Base-by-base conservation (phyloP, 2,113 vertebrate genomes). In the Cyprinodon tularosa region DNA sequence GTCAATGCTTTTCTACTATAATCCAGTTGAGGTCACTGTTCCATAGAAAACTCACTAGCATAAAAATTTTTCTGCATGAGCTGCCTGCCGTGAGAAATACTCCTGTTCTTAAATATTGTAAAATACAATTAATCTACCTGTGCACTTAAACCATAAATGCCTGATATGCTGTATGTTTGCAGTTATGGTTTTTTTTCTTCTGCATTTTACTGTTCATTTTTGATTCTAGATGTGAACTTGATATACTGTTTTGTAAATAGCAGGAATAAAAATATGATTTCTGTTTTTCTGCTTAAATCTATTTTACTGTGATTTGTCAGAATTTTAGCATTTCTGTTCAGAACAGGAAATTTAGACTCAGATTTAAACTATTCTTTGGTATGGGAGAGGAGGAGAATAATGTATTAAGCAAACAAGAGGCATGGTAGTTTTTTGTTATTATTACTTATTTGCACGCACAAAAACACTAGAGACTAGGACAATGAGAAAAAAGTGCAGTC, bases 101-200 rank as follows among this genome's bases (percentile, higher is more conserved):
- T 78, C 77, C 67, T 80, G 29, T 67, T 74, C 77, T 63, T 45
- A 8, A 63, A 59, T 59, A 77, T 38, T 83, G 84, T 76, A 53
- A 68, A 80, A 73, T 82, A 53, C 82, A 84, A 82, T 78, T 82
- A 77, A 81, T 89, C 90, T 88, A 90, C 88, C 82, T 86, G 89
- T 90, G 89, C 90, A 92, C 90, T 92, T 91, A 85, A 90, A 81
- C 87, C 90, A 85, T 89, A 77, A 80, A 82, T 88, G 89, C 89
- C 89, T 90, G 81, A 73, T 75, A 81, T 74, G 81, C 68, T 63
- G 20, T 72, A 79, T 70, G 47, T 76, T 78, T 50, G 61, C 65
- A 81, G 65, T 15, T 76, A 62, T 69, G 66, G 68, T 75, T 13
- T 72, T 70, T 77, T 73, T 45, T 63, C 87, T 89, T 87, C 66